Base-by-base conservation (phyloP, 2,113 vertebrate genomes). In the Arenaria interpres region DNA sequence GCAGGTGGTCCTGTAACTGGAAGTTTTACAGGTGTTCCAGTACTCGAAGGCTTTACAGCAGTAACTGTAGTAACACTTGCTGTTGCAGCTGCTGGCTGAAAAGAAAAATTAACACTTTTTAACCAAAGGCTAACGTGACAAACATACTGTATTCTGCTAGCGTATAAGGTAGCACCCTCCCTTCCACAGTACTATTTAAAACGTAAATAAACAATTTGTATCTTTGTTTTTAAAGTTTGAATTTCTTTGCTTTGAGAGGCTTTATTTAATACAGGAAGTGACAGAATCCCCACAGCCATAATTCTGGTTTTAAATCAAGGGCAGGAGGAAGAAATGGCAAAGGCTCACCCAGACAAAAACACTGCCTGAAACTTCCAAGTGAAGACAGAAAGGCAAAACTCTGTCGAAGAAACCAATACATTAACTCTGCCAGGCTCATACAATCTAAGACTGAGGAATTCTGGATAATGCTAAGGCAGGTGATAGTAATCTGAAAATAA, bases 51-150 rank as follows among this genome's bases (percentile, higher is more conserved):
- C 73, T 97, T 98, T 68, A 88, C 87, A 79, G 97, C 89, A 72
- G 97, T 95, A 93, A 97, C 94, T 77, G 97, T 46, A 84, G 97
- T 91, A 92, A 96, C 96, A 95, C 27, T 98, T 50, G 95, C 43
- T 87, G 97, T 66, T 96, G 96, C 90, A 95, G 97, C 86, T 97
- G 96, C 67, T 94, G 97, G 74, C 98, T 98, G 94, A 93, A 97
- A 97, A 82, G 51, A 87, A 96, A 98, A 89, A 94, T 84, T 95
- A 94, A 96, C 85, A 95, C 93, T 97, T 97, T 73, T 92, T 71
- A 80, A 90, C 35, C 57, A 30, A 89, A 71, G 69, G 87, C 63
- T 28, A 93, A 96, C 64, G 51, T 93, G 67, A 86, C 60, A 69
- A 85, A 90, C 88, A 96, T 88, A 66, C 62, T 16, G 10, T 69